Percentiles rank a stretch among this genome's conserved stretches.
phyloP scores from a whole-genome alignment of 2,113 vertebrate species.

The Triplophysa tibetana region DNA sequence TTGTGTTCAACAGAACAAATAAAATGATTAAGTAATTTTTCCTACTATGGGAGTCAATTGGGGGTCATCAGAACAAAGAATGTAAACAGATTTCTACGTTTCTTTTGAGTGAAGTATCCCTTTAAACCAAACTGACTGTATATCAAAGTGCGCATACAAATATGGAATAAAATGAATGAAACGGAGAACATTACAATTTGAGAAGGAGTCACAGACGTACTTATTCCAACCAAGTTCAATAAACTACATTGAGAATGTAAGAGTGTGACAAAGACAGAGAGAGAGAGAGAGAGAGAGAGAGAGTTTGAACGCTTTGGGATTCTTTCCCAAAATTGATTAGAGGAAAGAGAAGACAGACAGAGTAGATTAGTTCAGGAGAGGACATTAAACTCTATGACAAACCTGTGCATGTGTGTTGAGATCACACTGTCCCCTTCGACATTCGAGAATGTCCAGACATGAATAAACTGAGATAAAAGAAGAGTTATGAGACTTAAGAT shows the following conservation, averaged over 20 bases:
- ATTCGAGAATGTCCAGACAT: background rate
- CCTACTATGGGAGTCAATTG: no score
- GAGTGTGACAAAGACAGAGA: background rate
- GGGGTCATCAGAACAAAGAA: no score
- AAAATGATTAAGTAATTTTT: no score
- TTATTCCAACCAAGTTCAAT: background rate
- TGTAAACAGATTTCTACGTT: no score
- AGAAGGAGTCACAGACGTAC: no score
- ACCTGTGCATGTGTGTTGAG: background rate
- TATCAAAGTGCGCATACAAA: no score
- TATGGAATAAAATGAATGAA: no score
- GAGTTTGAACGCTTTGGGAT: slow-evolving; percentile 5
- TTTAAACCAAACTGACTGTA: no score
- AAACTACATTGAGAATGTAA: background rate
- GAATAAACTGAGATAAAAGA: background rate
- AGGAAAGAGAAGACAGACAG: slow-evolving; percentile 35
- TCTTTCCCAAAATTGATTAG: slow-evolving; percentile 38
- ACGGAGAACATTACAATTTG: no score
- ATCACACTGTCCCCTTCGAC: background rate
- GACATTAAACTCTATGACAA: slow-evolving; percentile 12
- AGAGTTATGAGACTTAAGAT: background rate
- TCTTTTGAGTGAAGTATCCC: no score
- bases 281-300: background rate
- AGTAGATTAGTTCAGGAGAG: slow-evolving; percentile 34
- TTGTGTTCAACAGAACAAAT: no score